Percentiles rank a stretch among this genome's conserved stretches.
Conservation (phyloP, 2,113 vertebrate species). For the Colius striatus region DNA sequence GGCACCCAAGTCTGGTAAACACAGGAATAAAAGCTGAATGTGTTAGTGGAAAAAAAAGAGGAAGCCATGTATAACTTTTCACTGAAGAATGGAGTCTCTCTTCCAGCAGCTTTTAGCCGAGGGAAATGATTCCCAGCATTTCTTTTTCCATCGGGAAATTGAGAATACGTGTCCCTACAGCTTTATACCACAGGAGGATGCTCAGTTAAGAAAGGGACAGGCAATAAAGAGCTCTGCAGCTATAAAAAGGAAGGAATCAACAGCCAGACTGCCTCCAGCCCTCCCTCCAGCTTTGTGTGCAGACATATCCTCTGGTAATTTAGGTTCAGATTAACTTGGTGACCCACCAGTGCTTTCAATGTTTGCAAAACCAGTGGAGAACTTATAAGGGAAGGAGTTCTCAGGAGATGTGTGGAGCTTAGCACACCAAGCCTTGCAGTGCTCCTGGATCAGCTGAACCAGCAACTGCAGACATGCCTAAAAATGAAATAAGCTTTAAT, state of each 20-base stretch:
- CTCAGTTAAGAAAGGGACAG: not conserved
- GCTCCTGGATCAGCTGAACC: not conserved
- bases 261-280: not conserved
- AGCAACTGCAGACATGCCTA: not conserved
- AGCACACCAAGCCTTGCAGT: not conserved
- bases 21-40: not conserved
- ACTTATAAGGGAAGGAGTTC: not conserved
- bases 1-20: not conserved
- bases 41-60: not conserved
- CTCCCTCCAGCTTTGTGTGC: not conserved
- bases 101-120: not conserved
- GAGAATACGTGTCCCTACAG: not conserved
- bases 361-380: not conserved
- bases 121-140: not conserved
- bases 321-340: not conserved
- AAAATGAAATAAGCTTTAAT: not conserved
- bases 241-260: not conserved
- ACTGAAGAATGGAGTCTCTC: not conserved
- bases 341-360: not conserved
- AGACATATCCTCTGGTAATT: not conserved
- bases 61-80: not conserved
- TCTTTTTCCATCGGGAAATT: not conserved
- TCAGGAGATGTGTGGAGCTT: not conserved
- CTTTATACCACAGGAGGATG: fast-evolving
- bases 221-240: not conserved